Evolutionary conservation across 2,888 invertebrate species (phyloP), one percentile per base, ranked within the genome.

Genomic region (Melikaiella ostensackeni): DNA sequence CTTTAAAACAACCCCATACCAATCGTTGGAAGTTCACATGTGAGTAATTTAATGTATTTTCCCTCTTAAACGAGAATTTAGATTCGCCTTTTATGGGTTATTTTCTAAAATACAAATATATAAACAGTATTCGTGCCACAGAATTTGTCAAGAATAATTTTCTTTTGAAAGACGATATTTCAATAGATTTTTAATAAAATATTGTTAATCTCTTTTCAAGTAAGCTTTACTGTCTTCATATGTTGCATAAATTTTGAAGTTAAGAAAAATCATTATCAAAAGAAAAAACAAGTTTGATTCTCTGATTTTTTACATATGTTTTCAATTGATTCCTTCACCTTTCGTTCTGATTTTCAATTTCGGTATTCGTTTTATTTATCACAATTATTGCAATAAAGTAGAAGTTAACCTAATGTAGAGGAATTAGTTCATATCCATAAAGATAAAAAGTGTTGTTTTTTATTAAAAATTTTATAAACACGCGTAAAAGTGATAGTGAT

Each of bases 11-110:
- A 73, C 87, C 88, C 35, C 81, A 88, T 46, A 88, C 88, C 4
- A 90, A 90, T 82, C 86, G 89, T 59, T 91, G 91, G 91, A 91
- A 90, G 76, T 90, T 91, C 62, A 85, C 87, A 77, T 89, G 91
- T 91, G 84, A 88, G 90, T 90, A 83, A 80, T 46, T 50, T 73
- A 7, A 55, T 73, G 3, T 19, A 61, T 42, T 24, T 27, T 4
- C 6, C 21, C 5, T 63, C 16, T 2, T 6, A 11, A 63, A 4
- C 11, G 9, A 7, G 9, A 55, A 11, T 55, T 55, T 11, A 55
- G 3, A 11, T 55, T 55, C 42, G 9, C 2, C 4, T 21, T 55
- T n/a, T 9, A 8, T 11, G 8, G 55, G 4, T 21, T 55, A 55
- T n/a, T 21, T 55, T 9, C 3, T n/a, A 21, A 21, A 55, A 55